These are phyloP conservation scores for Callyntrura guangdongensis DNA, from an alignment of 2,888 invertebrate genomes.

Conservation along the genomic window DNA sequence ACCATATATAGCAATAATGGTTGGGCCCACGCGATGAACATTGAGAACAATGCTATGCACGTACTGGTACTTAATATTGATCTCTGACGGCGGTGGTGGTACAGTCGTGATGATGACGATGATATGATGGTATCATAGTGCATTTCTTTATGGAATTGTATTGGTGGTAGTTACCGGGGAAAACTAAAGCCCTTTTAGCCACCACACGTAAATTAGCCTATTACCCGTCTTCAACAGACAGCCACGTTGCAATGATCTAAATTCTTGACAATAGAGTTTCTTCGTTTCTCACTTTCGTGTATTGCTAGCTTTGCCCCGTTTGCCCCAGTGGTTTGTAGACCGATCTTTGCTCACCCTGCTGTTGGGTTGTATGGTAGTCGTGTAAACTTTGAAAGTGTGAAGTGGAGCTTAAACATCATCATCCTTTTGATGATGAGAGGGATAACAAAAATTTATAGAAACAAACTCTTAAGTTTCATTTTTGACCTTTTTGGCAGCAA, in stretches of 20 bases:
- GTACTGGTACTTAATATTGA: slow-evolving; percentile 79
- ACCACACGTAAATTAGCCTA: slow-evolving; percentile 19
- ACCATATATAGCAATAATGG: slow-evolving; percentile 68
- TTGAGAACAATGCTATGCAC: slow-evolving; percentile 70
- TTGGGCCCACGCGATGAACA: slow-evolving; percentile 69
- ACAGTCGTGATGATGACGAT: slow-evolving; percentile 36
- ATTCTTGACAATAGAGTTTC: slow-evolving; percentile 56
- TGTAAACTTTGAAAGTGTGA: slow-evolving; percentile 62
- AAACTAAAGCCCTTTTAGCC: slow-evolving; percentile 35
- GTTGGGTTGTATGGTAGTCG: neutral
- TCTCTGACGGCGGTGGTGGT: slow-evolving; percentile 56
- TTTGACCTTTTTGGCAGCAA: slow-evolving; percentile 24
- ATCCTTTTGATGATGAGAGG: neutral
- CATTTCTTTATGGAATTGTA: slow-evolving; percentile 3
- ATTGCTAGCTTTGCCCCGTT: neutral
- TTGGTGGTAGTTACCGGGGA: neutral
- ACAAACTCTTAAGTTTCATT: slow-evolving; percentile 20
- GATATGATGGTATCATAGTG: slow-evolving; percentile 23
- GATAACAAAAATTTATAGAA: slow-evolving; percentile 14
- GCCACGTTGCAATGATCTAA: slow-evolving; percentile 69
- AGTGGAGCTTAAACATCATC: slow-evolving; percentile 51
- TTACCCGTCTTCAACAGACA: neutral
- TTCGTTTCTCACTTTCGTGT: slow-evolving; percentile 2
- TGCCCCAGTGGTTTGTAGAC: neutral
- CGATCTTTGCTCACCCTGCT: neutral